Percentiles rank a stretch among this genome's conserved stretches.
Conservation (phyloP, 2,888 invertebrate genomes). For the Pasiphila rectangulata region DNA sequence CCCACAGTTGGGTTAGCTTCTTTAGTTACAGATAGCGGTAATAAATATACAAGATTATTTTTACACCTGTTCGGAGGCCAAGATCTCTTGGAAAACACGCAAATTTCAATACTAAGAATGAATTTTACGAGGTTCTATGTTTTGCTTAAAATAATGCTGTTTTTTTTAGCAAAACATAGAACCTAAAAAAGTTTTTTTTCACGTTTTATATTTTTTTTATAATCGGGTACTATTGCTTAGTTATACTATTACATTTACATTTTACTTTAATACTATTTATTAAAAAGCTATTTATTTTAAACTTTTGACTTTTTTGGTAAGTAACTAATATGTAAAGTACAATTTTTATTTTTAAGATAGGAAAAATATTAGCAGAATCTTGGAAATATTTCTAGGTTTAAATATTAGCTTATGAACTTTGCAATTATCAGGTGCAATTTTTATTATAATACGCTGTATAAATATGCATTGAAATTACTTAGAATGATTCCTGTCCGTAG, state of each 20-base stretch:
- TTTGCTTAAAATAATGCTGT: too few species aligned
- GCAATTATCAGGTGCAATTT: constrained; percentile 26
- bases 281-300: constrained; percentile 31
- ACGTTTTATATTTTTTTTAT: too few species aligned
- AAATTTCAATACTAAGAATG: too few species aligned
- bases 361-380: constrained; percentile 9
- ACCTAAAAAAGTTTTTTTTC: too few species aligned
- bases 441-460: not conserved
- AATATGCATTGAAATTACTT: not conserved
- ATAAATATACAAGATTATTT: too few species aligned
- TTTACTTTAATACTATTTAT: constrained; percentile 29
- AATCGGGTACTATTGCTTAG: too few species aligned
- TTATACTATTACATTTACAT: constrained; percentile 23
- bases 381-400: constrained; percentile 9
- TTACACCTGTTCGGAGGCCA: too few species aligned
- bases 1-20: too few species aligned
- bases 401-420: constrained; percentile 20
- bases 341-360: constrained; percentile 23
- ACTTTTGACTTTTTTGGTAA: constrained; percentile 15
- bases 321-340: constrained; percentile 30
- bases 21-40: too few species aligned
- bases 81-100: too few species aligned
- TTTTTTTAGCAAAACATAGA: too few species aligned
- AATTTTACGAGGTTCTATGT: too few species aligned
- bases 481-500: not conserved